Base-by-base conservation (phyloP, 2,113 vertebrate genomes). In the Lepisosteus osseus region DNA sequence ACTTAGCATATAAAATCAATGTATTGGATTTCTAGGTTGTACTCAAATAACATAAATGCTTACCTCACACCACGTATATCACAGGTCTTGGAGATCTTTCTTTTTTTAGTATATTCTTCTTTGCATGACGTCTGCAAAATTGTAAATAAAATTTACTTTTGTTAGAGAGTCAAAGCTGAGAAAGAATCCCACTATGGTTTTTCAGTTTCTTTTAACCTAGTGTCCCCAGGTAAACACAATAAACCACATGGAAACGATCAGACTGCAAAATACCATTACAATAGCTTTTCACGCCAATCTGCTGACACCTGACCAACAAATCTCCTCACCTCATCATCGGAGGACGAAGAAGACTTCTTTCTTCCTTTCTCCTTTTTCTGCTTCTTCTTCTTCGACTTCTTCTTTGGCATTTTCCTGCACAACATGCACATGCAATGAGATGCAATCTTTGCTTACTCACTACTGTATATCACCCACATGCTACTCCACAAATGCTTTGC, bases 371-470 rank as follows among this genome's bases (percentile, higher is more conserved):
- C 79, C 8, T 68, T 75, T 68, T 85, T 86, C 65, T 66, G 70
- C 67, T 76, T 90, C 61, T 76, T 90, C 55, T 78, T 86, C 56
- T 79, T 87, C 3, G 80, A 77, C 64, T 86, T 86, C 74, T 80
- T 89, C 69, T 79, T 81, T 3, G 87, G 77, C 92, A 94, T 93
- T 79, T 74, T 78, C 6, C 29, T 12, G 70, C 15, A 65, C 63
- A 12, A 14, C 73, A 70, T 41, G 57, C 0, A 7, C 79, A 57
- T 43, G 51, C 54, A 66, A 41, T 4, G 47, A 65, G 7, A 47
- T 54, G 65, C 43, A 66, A 11, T 13, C 62, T 15, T 29, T 29
- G 29, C 29, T 29, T 29, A 29, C 29, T 29, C 29, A 29, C 29
- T 29, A 29, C 29, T 29, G 29, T 29, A 29, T 29, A 29, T 29